Base-by-base conservation (phyloP, 2,888 invertebrate species). In the Hartigia nigra region DNA sequence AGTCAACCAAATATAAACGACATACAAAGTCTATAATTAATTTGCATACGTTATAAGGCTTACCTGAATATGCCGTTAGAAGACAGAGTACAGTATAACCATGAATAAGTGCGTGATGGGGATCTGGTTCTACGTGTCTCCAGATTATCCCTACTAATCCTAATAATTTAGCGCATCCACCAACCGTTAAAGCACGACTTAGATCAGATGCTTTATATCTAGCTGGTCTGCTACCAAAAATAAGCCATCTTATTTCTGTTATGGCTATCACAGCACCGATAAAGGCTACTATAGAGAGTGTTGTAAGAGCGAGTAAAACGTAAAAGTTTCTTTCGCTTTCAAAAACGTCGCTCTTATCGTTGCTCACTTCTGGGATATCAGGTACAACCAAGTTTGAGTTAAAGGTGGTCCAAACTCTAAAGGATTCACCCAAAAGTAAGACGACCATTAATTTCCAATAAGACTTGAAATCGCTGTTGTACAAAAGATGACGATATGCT, bases 401-500 rank as follows among this genome's bases (percentile, higher is more conserved):
- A 72, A 85, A 81, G 32, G 85, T 82, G 14, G 85, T 86, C 95
- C 96, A 96, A 76, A 95, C 93, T 31, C 95, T 94, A 89, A 97
- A 97, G 0, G 97, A 96, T 92, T 98, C 97, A 87, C 97, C 93
- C 83, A 98, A 92, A 81, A 96, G 92, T 74, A 97, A 92, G 35
- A 98, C 94, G 14, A 97, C 93, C 12, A 95, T 94, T 74, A 98
- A 92, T 91, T 97, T 97, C 97, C 96, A 96, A 88, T 94, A 95
- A 4, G 94, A 92, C 93, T 96, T 95, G 88, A 97, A 96, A 75
- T 95, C 92, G 12, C 95, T 95, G 90, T 98, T 98, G 84, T 95
- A 96, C 14, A 98, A 92, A 55, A 98, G 93, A 92, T 98, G 98
- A 55, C 97, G 93, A 89, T 97, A 97, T 0, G 97, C 98, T 86